Evolutionary conservation across 2,888 invertebrate species (phyloP).

Genomic region (Omphaloscelis lunosa): DNA sequence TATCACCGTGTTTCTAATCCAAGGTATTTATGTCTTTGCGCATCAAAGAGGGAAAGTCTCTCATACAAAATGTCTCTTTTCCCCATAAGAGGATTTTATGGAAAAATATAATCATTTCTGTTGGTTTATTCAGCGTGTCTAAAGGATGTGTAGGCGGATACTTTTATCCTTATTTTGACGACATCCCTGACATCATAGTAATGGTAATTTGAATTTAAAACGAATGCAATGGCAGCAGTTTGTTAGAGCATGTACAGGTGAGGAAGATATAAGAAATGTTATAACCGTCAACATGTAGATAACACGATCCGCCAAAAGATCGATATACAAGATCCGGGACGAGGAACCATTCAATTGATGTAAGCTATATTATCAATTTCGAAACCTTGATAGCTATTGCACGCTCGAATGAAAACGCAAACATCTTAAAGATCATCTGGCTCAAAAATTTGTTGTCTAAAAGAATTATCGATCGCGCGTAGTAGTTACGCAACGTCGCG

Average conservation of each 20-base stretch:
- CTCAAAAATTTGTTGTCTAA: constrained; percentile 53
- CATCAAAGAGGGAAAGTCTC: constrained; percentile 41
- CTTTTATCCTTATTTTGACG: constrained; percentile 29
- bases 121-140: constrained; percentile 37
- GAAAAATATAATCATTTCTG: constrained; percentile 41
- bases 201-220: constrained; percentile 4
- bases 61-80: constrained; percentile 52
- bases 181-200: background rate
- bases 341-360: background rate
- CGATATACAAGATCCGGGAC: background rate
- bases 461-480: constrained; percentile 64
- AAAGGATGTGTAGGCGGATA: constrained; percentile 7
- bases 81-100: constrained; percentile 57
- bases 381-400: background rate
- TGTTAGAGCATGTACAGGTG: background rate
- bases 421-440: constrained; percentile 38
- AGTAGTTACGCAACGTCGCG: constrained; percentile 62
- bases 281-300: background rate
- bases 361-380: background rate
- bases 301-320: background rate
- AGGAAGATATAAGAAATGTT: too few relatives aligned
- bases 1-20: constrained; percentile 1
- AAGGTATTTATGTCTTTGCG: constrained; percentile 3
- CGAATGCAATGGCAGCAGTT: background rate
- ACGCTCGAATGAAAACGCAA: constrained; percentile 19